Evolutionary conservation across 2,888 invertebrate genomes (phyloP).

Genomic region (Parnassius mnemosyne): DNA sequence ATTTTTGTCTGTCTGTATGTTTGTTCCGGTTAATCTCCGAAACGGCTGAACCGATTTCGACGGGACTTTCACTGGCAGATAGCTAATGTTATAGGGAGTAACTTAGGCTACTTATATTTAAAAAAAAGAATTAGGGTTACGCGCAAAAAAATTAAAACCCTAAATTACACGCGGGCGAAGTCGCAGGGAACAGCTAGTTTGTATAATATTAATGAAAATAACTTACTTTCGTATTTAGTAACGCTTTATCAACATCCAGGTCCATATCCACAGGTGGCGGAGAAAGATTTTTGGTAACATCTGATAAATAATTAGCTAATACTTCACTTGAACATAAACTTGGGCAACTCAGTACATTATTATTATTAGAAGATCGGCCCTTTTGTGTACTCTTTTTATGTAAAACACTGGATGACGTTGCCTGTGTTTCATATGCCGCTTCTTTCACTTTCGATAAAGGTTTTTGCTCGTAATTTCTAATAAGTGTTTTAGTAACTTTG

Average conservation of each 20-base stretch:
- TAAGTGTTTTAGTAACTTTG: conserved; percentile 66
- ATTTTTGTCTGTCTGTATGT: too few relatives aligned
- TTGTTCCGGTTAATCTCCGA: too few relatives aligned
- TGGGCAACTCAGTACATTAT: conserved; percentile 52
- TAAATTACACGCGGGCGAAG: too few relatives aligned
- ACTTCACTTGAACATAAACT: conserved; percentile 64
- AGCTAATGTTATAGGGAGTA: too few relatives aligned
- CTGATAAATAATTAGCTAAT: conserved; percentile 59
- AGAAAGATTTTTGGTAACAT: conserved; percentile 45
- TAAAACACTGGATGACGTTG: conserved; percentile 3
- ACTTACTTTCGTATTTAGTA: conserved; percentile 53
- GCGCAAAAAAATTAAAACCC: too few relatives aligned
- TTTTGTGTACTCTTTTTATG: conserved; percentile 11
- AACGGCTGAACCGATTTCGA: too few relatives aligned
- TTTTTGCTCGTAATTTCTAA: conserved; percentile 60
- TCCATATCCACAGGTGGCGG: conserved; percentile 42
- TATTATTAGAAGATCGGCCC: conserved; percentile 31
- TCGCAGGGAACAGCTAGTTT: too few relatives aligned
- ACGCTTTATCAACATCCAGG: conserved; percentile 46
- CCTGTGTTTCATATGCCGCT: conserved; percentile 17
- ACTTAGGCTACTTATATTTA: too few relatives aligned
- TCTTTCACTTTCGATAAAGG: conserved; percentile 39
- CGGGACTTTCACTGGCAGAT: too few relatives aligned
- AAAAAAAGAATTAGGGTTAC: too few relatives aligned
- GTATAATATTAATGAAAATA: background rate